Percentiles rank a stretch among this genome's conserved stretches.
Conservation (phyloP, 1,140 invertebrate genomes). For the Batillaria attramentaria region DNA sequence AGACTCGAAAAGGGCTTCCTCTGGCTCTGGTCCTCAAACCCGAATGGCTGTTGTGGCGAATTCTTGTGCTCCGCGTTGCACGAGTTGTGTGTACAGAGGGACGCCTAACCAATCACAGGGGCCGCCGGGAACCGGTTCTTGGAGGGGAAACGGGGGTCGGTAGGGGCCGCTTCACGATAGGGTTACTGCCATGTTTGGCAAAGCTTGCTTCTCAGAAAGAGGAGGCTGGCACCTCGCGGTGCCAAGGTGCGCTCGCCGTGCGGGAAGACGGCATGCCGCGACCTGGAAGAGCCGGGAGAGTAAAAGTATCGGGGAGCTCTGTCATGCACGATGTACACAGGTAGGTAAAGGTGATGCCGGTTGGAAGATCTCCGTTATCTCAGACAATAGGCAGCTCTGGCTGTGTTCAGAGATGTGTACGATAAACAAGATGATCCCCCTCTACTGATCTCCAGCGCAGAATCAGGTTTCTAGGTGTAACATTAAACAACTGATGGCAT, state of each 20-base stretch:
- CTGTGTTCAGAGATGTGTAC: no score
- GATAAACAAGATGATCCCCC: no score
- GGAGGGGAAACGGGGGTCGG: background rate
- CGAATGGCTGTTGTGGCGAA: background rate
- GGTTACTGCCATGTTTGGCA: constrained; percentile 55
- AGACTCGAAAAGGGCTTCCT: background rate
- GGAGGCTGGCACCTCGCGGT: background rate
- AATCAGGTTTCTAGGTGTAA: no score
- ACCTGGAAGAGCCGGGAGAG: background rate
- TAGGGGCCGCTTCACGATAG: constrained; percentile 35
- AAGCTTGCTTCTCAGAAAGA: constrained; percentile 1
- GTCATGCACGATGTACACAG: background rate
- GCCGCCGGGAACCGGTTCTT: background rate
- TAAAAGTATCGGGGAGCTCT: background rate
- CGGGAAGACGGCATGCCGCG: background rate
- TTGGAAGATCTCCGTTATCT: constrained; percentile 1
- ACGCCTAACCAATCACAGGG: no score
- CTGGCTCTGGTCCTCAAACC: background rate
- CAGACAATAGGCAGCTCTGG: background rate
- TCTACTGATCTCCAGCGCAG: no score
- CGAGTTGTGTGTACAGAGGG: no score
- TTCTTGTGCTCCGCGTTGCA: no score
- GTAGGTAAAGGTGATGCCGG: no score
- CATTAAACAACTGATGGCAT: no score
- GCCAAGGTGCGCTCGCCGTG: constrained; percentile 5